Evolutionary conservation across 2,888 invertebrate genomes (phyloP).

Genomic region (Operophtera brumata): DNA sequence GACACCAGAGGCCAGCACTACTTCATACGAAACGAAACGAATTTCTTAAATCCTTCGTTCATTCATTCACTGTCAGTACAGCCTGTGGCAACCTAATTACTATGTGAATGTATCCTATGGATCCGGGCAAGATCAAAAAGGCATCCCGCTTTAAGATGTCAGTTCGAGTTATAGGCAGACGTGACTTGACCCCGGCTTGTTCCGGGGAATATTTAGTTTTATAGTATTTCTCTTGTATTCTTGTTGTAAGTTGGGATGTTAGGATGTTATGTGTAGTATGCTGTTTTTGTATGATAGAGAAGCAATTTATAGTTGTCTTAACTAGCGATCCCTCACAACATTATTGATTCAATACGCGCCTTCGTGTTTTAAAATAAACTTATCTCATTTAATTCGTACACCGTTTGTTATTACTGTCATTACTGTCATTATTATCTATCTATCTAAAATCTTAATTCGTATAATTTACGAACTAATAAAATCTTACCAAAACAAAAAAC

Average conservation of each 20-base stretch:
- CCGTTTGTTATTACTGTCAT: too few species aligned
- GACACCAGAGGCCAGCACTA: too few species aligned
- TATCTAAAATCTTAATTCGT: too few species aligned
- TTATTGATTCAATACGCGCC: too few species aligned
- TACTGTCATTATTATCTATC: too few species aligned
- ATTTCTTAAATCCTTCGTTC: too few species aligned
- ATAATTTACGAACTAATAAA: too few species aligned
- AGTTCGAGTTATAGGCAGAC: constrained; percentile 63
- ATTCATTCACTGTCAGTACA: too few species aligned
- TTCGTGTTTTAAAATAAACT: too few species aligned
- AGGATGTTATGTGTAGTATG: neutral
- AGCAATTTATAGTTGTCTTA: constrained; percentile 1
- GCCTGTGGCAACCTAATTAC: neutral
- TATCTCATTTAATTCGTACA: too few species aligned
- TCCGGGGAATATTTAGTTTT: constrained; percentile 48
- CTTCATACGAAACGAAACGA: too few species aligned
- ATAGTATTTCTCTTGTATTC: constrained; percentile 25
- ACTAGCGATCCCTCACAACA: neutral
- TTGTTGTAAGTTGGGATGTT: constrained; percentile 7
- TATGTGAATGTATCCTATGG: neutral
- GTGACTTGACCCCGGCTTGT: constrained; percentile 58
- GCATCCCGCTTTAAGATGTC: constrained; percentile 65
- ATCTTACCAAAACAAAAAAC: too few species aligned
- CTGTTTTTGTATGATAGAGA: neutral
- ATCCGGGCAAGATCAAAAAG: constrained; percentile 66